Evolutionary conservation across 2,797 vertebrate species (phyloP), one percentile per base, ranked within the genome.

Genomic region (Chloroceryle inda): DNA sequence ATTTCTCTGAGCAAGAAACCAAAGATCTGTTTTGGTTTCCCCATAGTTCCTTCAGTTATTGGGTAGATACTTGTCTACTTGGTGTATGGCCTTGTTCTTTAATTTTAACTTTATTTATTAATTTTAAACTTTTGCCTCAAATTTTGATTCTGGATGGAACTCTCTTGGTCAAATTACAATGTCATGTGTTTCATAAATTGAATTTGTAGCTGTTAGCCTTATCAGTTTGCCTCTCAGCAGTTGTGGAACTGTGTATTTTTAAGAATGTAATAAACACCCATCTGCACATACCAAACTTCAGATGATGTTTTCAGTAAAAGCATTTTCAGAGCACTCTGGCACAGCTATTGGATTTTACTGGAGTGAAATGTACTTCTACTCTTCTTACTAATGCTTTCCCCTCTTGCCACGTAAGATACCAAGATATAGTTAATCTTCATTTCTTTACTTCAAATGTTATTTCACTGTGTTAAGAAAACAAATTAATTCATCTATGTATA

Each of bases 231-330:
- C 21, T 91, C 61, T 77, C 77, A 71, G 56, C 75, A 71, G 52
- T 72, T 2, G 4, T 47, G 58, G 53, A 91, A 59, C 9, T 78
- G 37, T 29, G 6, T 77, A 37, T 91, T 96, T 95, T 92, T 49
- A 92, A 92, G 81, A 92, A 91, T 68, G 53, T 49, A 88, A 85
- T 94, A 81, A 89, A 91, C 53, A 83, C 27, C 22, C 27, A 68
- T 31, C 75, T 45, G 1, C 84, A 88, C 8, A 53, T 29, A 75
- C 53, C 42, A 81, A 94, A 92, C 21, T 85, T 42, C 27, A 69
- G 61, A 89, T 85, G 75, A 71, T 72, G 42, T 88, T 96, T 96
- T 89, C 91, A 89, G 96, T 94, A 95, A 95, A 96, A 83, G 72
- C 75, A 87, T 89, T 96, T 93, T 83, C 78, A 91, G 85, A 94